phyloP scores from a whole-genome alignment of 2,797 vertebrate species.

The Malacoctenus gilli region DNA sequence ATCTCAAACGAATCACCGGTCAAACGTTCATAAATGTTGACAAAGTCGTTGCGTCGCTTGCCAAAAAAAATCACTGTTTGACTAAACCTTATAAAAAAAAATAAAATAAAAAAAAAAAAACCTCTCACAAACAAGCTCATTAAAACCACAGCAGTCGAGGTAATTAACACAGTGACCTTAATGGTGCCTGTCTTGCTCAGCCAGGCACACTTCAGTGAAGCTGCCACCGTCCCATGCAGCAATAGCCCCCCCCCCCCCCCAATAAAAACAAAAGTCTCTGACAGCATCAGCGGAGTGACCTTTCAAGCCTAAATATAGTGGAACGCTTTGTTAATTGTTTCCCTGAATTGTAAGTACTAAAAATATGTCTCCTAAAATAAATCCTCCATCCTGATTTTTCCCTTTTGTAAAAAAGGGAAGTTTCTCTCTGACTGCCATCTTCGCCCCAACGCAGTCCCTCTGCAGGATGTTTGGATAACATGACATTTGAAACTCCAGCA shows the following conservation, averaged over 20 bases:
- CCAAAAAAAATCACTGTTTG: slow-evolving; percentile 29
- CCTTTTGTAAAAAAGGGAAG: slow-evolving; percentile 65
- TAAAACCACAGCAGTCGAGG: slow-evolving; percentile 13
- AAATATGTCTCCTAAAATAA: slow-evolving; percentile 65
- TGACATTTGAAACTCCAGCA: slow-evolving; percentile 56
- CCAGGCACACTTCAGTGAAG: slow-evolving; percentile 4
- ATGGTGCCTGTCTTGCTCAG: slow-evolving; percentile 13
- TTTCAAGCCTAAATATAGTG: slow-evolving; percentile 68
- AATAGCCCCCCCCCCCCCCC: neutral
- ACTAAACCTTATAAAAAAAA: slow-evolving; percentile 22
- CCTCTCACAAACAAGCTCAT: slow-evolving; percentile 27
- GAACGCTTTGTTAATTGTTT: slow-evolving; percentile 71
- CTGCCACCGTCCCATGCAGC: neutral
- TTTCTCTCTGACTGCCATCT: slow-evolving; percentile 26
- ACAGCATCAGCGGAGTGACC: slow-evolving; percentile 48
- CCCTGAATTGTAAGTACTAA: slow-evolving; percentile 19
- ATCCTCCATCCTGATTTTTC: slow-evolving; percentile 30
- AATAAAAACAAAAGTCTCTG: slow-evolving; percentile 3
- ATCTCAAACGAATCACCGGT: slow-evolving; percentile 48
- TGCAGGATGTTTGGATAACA: slow-evolving; percentile 65
- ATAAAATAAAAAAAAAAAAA: no score
- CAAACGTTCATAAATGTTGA: slow-evolving; percentile 45
- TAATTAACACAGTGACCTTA: slow-evolving; percentile 30
- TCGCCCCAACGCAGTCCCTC: slow-evolving; percentile 26
- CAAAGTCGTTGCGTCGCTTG: slow-evolving; percentile 50